Evolutionary conservation across 2,797 vertebrate genomes (phyloP), one percentile per base, ranked within the genome.

Genomic region (Enteromius anoplus): DNA sequence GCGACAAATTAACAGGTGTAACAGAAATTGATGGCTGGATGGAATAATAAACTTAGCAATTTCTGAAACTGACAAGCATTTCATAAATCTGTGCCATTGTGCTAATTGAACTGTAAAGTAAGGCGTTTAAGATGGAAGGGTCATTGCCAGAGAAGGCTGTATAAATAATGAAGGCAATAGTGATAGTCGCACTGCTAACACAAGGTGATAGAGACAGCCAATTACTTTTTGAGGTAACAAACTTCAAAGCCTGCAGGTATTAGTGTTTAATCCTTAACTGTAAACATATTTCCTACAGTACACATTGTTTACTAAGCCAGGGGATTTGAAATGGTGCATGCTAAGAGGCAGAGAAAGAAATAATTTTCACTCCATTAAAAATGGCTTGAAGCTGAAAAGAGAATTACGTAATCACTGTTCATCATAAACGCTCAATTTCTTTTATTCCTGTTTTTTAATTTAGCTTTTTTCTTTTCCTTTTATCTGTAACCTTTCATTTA

Each of bases 61-160:
- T 84, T 79, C 23, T 34, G 23, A 84, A 82, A 83, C 71, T 83
- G 72, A 70, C 71, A 76, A 29, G 72, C 72, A 81, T 78, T 73
- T 49, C 65, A 84, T 81, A 87, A 81, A 83, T 83, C 84, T 76
- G 37, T 4, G 29, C 64, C 69, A 66, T 58, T 66, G 64, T 75
- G 79, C 49, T 86, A 85, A 88, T 75, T 81, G 70, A 85, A 86
- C 78, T 71, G 73, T 60, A 78, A 70, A 82, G 53, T 68, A 80
- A 80, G 65, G 80, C 8, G 29, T 81, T 78, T 45, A 79, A 65
- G 42, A 78, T 71, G n/a, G 32, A 71, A 76, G 65, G 47, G 79
- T 78, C 51, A 19, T 12, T 78, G 75, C 65, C 29, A 45, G 42
- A 34, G 66, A 75, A 78, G 75, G 49, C 62, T 75, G 42, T 69